Evolutionary conservation across 2,113 vertebrate genomes (phyloP).

Genomic region (Chamaetylas fuelleborni): DNA sequence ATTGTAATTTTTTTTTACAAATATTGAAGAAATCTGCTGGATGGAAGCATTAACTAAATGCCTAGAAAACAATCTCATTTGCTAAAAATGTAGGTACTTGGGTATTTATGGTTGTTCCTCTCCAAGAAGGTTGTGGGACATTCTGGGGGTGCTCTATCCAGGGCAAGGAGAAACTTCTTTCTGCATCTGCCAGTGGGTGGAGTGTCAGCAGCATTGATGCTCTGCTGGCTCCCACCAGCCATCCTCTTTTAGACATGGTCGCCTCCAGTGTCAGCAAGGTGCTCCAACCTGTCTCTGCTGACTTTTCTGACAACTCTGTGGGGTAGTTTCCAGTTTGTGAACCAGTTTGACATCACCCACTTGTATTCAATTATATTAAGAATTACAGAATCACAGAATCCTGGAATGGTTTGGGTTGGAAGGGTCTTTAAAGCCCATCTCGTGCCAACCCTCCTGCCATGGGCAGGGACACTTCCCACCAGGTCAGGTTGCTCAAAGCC

Average conservation of each 20-base stretch:
- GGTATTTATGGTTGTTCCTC: not conserved
- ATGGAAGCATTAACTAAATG: not conserved
- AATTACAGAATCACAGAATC: not conserved
- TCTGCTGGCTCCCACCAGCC: rapidly evolving
- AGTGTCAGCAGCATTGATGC: not conserved
- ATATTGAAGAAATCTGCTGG: not conserved
- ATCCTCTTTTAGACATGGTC: not conserved
- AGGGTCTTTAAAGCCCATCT: not conserved
- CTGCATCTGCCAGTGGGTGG: rapidly evolving
- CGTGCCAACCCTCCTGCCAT: not conserved
- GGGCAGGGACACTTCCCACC: not conserved
- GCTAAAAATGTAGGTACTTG: not conserved
- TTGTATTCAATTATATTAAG: not conserved
- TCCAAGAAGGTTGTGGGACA: not conserved
- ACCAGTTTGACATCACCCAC: rapidly evolving
- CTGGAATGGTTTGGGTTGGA: not conserved
- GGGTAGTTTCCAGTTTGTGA: not conserved
- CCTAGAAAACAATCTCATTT: not conserved
- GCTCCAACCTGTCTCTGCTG: not conserved
- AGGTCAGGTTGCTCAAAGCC: not conserved
- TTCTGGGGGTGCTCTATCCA: not conserved
- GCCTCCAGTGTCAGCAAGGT: not conserved
- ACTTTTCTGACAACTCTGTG: not conserved
- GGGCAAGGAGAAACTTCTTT: not conserved
- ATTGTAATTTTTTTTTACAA: not conserved